Conservation (phyloP, 2,888 invertebrate species). For the Lasius fuliginosus region DNA sequence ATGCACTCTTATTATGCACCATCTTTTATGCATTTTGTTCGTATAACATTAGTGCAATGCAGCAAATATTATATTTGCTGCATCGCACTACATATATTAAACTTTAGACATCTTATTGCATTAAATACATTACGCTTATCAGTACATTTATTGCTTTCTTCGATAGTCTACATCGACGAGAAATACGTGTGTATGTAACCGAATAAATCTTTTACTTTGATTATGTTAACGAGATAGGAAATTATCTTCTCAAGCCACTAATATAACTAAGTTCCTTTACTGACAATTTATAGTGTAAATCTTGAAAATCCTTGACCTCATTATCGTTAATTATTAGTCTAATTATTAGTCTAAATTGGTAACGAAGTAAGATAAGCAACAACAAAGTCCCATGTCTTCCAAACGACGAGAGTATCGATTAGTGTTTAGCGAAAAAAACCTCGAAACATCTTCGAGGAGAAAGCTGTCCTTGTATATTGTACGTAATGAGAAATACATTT, state of each 20-base stretch:
- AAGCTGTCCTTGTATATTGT: conserved; percentile 68
- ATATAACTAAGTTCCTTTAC: conserved; percentile 74
- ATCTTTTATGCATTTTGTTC: neutral
- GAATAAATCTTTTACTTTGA: conserved; percentile 15
- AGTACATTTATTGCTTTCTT: neutral
- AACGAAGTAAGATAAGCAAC: conserved; percentile 69
- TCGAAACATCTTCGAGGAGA: conserved; percentile 44
- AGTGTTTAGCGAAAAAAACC: conserved; percentile 56
- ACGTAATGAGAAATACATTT: conserved; percentile 70
- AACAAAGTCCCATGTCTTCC: conserved; percentile 85
- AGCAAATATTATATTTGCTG: neutral
- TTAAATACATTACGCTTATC: neutral
- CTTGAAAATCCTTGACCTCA: conserved; percentile 61
- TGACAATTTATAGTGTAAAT: conserved; percentile 67
- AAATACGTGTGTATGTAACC: conserved; percentile 39
- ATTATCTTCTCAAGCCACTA: conserved; percentile 58
- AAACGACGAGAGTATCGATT: conserved; percentile 73
- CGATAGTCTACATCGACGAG: conserved; percentile 52
- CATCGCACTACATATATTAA: neutral
- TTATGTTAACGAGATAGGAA: conserved; percentile 53
- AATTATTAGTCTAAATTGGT: conserved; percentile 76
- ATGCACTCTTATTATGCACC: neutral
- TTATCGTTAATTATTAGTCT: conserved; percentile 77
- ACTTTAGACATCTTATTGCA: conserved; percentile 17
- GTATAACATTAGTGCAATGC: neutral